Evolutionary conservation across 2,797 vertebrate genomes (phyloP), one percentile per base, ranked within the genome.

Genomic region (Gallinago stenura): DNA sequence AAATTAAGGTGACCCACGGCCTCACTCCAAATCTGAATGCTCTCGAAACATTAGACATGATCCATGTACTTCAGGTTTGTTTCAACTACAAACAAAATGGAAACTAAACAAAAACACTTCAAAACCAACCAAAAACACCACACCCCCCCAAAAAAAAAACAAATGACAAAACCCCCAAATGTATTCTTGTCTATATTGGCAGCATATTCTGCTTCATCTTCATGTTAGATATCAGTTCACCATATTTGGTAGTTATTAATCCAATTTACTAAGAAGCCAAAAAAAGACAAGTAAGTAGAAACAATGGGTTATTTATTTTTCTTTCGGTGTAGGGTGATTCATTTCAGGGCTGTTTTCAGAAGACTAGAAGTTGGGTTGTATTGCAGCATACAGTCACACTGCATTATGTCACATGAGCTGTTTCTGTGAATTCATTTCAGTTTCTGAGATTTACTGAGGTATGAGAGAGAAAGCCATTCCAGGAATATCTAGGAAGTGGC

Each of bases 351-450:
- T 93, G 77, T 81, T 95, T 95, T 97, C 94, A 97, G 94, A 97
- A 97, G 95, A 87, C 83, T 83, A 91, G 91, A 84, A 95, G 75
- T 30, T 91, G 94, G 60, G 69, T 75, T 95, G 88, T 97, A 72
- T 58, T 69, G 69, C 87, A 83, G 93, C 93, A 93, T 83, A 79
- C 91, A 93, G 96, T 97, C 97, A 97, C 79, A 89, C 94, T 54
- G 87, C 81, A 93, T 98, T 97, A 97, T 22, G 90, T 73, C 94
- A 96, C 87, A 89, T 97, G 97, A 98, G 89, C 83, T 90, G 83
- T 86, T 97, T 90, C 95, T 97, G 58, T 89, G 89, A 97, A 97
- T 97, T 97, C 94, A 92, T 97, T 97, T 94, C 83, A 80, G 54
- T 90, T 87, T 97, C 90, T 97, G 90, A 96, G 95, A 95, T 94